Percentiles rank a stretch among this genome's conserved stretches.
phyloP scores from a whole-genome alignment of 2,888 invertebrate species.

The Xylophagus ater region DNA sequence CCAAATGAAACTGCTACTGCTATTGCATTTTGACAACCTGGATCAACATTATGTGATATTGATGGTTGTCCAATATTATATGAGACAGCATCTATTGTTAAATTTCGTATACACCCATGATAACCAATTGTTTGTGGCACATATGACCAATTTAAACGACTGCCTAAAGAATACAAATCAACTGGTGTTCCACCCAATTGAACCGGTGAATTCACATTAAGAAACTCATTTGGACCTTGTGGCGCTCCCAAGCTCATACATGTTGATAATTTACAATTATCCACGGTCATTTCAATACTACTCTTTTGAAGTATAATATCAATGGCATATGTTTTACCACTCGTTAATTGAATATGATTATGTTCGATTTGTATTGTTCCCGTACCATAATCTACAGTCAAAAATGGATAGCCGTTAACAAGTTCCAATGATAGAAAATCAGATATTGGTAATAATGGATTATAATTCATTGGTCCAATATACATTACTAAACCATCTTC shows the following conservation, averaged over 20 bases:
- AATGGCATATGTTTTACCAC: slow-evolving; percentile 79
- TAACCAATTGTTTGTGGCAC: slow-evolving; percentile 61
- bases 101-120: slow-evolving; percentile 81
- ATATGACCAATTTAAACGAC: slow-evolving; percentile 56
- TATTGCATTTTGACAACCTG: slow-evolving; percentile 61
- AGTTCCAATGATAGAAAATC: slow-evolving; percentile 90
- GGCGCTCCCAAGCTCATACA: slow-evolving; percentile 62
- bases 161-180: slow-evolving; percentile 50
- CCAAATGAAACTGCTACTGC: slow-evolving; percentile 71
- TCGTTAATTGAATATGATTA: slow-evolving; percentile 59
- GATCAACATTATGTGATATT: slow-evolving; percentile 55
- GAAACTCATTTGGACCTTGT: slow-evolving; percentile 57
- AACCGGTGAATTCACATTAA: slow-evolving; percentile 76
- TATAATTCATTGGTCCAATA: slow-evolving; percentile 66
- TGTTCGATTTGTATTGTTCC: slow-evolving; percentile 63
- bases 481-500: slow-evolving; percentile 82
- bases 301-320: slow-evolving; percentile 59
- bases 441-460: slow-evolving; percentile 51
- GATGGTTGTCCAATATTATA: slow-evolving; percentile 83
- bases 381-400: slow-evolving; percentile 80
- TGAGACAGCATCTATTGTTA: slow-evolving; percentile 75
- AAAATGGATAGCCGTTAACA: slow-evolving; percentile 65
- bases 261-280: slow-evolving; percentile 56
- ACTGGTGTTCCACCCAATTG: slow-evolving; percentile 71
- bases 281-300: slow-evolving; percentile 66